These are phyloP conservation scores for Myzus persicae DNA, from an alignment of 1,140 invertebrate genomes.

Conservation along the genomic window DNA sequence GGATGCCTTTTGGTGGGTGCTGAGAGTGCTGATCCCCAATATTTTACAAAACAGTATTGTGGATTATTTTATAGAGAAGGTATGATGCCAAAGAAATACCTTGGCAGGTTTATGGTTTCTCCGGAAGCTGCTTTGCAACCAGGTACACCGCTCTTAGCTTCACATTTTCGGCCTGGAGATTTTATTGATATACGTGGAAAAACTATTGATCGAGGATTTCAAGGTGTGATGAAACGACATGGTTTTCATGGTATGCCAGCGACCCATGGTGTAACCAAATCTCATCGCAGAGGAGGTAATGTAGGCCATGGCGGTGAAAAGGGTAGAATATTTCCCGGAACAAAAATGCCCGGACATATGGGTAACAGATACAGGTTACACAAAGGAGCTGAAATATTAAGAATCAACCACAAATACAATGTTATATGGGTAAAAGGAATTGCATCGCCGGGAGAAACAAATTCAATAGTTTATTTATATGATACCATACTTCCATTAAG, in stretches of 20 bases:
- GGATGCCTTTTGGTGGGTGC: slow-evolving; percentile 88
- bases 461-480: slow-evolving; percentile 81
- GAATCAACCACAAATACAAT: slow-evolving; percentile 94
- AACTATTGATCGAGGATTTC: slow-evolving; percentile 95
- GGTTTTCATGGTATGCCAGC: slow-evolving; percentile 94
- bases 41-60: slow-evolving; percentile 89
- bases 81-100: slow-evolving; percentile 84
- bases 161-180: slow-evolving; percentile 92
- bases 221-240: slow-evolving; percentile 97
- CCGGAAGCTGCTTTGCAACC: slow-evolving; percentile 86
- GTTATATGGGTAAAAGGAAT: slow-evolving; percentile 87
- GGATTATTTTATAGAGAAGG: slow-evolving; percentile 85
- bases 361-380: slow-evolving; percentile 77
- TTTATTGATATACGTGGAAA: slow-evolving; percentile 88
- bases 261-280: slow-evolving; percentile 93
- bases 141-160: slow-evolving; percentile 87
- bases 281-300: slow-evolving; percentile 88
- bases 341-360: slow-evolving; percentile 97
- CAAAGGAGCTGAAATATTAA: slow-evolving; percentile 78
- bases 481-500: slow-evolving; percentile 77
- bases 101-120: slow-evolving; percentile 86
- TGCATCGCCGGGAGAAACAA: slow-evolving; percentile 80
- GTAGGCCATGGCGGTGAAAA: slow-evolving; percentile 87
- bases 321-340: slow-evolving; percentile 90
- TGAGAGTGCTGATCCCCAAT: slow-evolving; percentile 81